Evolutionary conservation across 2,797 vertebrate species (phyloP), one percentile per base, ranked within the genome.

Genomic region (Pipistrellus pygmaeus): DNA sequence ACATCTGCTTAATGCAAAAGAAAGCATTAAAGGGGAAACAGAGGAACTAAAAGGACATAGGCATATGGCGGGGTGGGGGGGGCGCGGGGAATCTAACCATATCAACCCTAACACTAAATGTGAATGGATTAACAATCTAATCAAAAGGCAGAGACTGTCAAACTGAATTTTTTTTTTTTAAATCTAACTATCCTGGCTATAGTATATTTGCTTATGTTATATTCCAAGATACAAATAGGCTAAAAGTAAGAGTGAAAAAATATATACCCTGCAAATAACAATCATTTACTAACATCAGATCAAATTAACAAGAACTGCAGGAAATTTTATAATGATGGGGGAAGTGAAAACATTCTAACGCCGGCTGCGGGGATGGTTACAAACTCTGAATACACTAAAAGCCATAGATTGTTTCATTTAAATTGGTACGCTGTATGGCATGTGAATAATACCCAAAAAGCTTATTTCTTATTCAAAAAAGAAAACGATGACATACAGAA

Each of bases 311-410:
- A 73, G 62, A 14, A 38, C 66, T 30, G 60, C 27, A 62, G 27
- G 27, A 62, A 5, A 62, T 62, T 62, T 62, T 30, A 62, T 62
- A 30, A 62, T 62, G 60, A 62, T 30, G 27, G 21, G 21, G 4
- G 1, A 3, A 25, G 20, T 5, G 13, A 32, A 9, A 18, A 14
- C 4, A 1, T 5, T 3, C 75, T 25, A 7, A 32, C 51, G 25
- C 2, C 13, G 25, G 27, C 18, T 12, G 6, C 5, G 17, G 25
- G 14, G 62, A 18, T 0, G 0, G 14, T 13, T 5, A 30, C 3
- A 6, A 25, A 10, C 8, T 20, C 64, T 12, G 1, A 69, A 35
- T 2, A 25, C 1, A 25, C 35, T 1, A 6, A 66, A 18, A 18
- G 1, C 1, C 10, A 2, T 2, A 1, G 13, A 1, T 4, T 7